Evolutionary conservation across 2,113 vertebrate species (phyloP).

Genomic region (Trematocara unimaculatum): DNA sequence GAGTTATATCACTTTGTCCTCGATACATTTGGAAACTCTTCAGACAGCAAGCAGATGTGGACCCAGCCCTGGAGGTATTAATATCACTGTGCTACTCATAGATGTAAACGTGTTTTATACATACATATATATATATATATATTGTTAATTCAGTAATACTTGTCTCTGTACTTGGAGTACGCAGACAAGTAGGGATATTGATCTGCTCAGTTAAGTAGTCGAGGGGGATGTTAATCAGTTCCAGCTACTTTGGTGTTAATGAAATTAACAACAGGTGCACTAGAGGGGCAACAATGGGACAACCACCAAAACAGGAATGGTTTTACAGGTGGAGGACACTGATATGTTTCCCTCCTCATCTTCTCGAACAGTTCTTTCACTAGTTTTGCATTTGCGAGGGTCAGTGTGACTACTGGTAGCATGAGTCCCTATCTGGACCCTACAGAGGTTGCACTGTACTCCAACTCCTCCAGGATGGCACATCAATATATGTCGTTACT

Average conservation of each 20-base stretch:
- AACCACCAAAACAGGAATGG: background rate
- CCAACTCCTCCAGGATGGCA: background rate
- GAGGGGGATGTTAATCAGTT: background rate
- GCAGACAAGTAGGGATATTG: background rate
- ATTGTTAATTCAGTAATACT: background rate
- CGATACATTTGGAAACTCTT: background rate
- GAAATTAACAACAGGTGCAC: background rate
- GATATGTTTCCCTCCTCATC: background rate
- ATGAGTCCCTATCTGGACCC: background rate
- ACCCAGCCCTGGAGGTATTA: background rate
- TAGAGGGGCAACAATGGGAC: background rate
- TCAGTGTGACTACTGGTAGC: background rate
- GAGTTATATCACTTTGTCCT: background rate
- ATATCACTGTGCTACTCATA: background rate
- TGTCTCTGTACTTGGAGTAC: background rate
- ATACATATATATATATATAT: rapidly evolving
- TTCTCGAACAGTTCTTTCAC: background rate
- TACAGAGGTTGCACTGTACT: background rate
- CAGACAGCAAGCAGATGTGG: background rate
- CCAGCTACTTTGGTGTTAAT: background rate
- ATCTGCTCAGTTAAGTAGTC: background rate
- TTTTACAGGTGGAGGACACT: background rate
- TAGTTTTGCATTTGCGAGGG: background rate
- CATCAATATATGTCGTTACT: background rate
- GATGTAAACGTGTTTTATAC: background rate